Conservation (phyloP, 2,888 invertebrate species). For the Diploptera punctata region DNA sequence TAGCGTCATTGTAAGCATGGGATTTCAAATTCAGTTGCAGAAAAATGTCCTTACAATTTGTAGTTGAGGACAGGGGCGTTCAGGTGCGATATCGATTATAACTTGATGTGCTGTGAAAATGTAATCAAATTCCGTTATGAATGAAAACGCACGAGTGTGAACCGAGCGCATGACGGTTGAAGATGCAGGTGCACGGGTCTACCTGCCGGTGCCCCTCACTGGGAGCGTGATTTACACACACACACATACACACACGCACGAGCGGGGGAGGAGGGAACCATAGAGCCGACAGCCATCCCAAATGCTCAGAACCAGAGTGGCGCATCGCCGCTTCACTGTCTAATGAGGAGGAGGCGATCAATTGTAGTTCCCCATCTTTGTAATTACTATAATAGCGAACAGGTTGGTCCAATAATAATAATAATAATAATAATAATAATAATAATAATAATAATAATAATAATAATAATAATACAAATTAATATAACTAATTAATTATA, state of each 20-base stretch:
- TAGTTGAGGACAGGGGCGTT: no score
- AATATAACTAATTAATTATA: no score
- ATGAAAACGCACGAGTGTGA: no score
- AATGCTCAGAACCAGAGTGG: conserved; percentile 8
- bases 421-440: conserved; percentile 4
- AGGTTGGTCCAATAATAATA: neutral
- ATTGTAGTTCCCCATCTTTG: no score
- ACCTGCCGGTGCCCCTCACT: conserved; percentile 14
- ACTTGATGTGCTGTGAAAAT: no score
- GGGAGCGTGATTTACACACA: conserved; percentile 21
- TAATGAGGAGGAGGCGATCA: no score
- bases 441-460: conserved; percentile 8
- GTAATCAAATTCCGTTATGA: no score
- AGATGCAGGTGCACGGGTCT: conserved; percentile 20
- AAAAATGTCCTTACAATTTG: no score
- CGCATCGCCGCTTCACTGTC: neutral
- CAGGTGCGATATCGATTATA: no score
- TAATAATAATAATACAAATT: neutral
- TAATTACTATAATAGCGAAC: neutral
- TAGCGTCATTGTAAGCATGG: no score
- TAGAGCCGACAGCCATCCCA: neutral
- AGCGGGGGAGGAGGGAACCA: conserved; percentile 9
- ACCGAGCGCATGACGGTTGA: neutral
- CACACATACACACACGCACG: conserved; percentile 4
- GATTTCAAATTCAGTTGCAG: no score